Evolutionary conservation across 2,797 vertebrate species (phyloP).

Genomic region (Nyctalus aviator): DNA sequence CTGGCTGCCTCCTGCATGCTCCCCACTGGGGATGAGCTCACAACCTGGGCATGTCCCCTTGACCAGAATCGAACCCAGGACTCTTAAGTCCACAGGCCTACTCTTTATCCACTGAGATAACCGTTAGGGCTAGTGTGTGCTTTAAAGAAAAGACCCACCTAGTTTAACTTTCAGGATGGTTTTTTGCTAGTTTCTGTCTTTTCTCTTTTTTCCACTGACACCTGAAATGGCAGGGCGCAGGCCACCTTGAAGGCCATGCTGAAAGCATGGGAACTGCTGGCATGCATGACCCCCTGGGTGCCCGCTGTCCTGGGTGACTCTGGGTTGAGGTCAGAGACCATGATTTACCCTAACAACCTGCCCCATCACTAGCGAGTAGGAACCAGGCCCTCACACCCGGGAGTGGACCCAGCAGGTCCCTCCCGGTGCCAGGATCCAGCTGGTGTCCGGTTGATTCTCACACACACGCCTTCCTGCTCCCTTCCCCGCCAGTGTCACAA

Average conservation of each 20-base stretch:
- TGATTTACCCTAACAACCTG: neutral
- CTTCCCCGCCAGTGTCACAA: neutral
- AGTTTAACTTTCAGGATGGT: neutral
- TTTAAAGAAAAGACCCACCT: neutral
- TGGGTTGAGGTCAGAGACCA: neutral
- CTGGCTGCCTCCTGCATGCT: too few species aligned
- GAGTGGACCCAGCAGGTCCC: neutral
- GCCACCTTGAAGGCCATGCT: neutral
- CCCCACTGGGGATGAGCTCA: too few species aligned
- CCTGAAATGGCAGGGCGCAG: neutral
- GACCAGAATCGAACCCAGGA: neutral
- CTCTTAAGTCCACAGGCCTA: too few species aligned
- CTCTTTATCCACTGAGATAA: neutral
- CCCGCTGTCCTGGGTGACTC: too few species aligned
- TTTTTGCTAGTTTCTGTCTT: slow-evolving; percentile 11
- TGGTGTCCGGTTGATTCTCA: neutral
- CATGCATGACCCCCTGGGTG: too few species aligned
- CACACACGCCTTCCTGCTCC: neutral
- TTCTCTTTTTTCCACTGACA: neutral
- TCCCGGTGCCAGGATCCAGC: neutral
- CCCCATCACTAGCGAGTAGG: neutral
- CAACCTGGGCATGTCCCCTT: neutral
- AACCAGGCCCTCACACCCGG: neutral
- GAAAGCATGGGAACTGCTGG: too few species aligned
- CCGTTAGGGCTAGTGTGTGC: too few species aligned